Evolutionary conservation across 2,113 vertebrate species (phyloP).

Genomic region (Columba janthina): DNA sequence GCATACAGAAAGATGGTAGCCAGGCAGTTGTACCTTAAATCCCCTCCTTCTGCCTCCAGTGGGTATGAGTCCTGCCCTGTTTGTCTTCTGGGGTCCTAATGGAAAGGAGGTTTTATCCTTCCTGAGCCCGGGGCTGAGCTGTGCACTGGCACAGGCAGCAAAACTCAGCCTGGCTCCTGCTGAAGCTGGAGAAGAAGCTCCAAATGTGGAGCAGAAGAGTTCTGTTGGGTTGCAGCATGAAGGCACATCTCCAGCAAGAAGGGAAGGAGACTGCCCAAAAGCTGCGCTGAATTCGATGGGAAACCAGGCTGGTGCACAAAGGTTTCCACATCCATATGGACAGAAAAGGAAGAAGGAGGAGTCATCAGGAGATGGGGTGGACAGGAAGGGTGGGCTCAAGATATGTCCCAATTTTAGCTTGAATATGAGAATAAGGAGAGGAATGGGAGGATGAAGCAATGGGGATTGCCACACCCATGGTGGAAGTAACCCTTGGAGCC

Average conservation of each 20-base stretch:
- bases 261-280: neutral
- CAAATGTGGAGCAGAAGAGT: neutral
- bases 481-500: neutral
- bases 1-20: neutral
- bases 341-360: neutral
- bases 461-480: neutral
- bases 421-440: constrained; percentile 6
- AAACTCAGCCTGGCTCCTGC: neutral
- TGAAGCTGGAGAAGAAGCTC: neutral
- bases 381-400: neutral
- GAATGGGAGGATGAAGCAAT: constrained; percentile 12
- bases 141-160: neutral
- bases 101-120: neutral
- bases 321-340: neutral
- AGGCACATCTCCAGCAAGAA: neutral
- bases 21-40: neutral
- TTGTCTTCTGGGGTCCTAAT: neutral
- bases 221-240: rapidly evolving
- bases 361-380: neutral
- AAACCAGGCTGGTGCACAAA: neutral
- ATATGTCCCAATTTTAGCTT: neutral
- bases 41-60: rapidly evolving
- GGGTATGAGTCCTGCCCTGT: rapidly evolving
- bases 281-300: neutral
- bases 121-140: neutral